phyloP scores from a whole-genome alignment of 2,113 vertebrate species.

The Coreoperca whiteheadi region DNA sequence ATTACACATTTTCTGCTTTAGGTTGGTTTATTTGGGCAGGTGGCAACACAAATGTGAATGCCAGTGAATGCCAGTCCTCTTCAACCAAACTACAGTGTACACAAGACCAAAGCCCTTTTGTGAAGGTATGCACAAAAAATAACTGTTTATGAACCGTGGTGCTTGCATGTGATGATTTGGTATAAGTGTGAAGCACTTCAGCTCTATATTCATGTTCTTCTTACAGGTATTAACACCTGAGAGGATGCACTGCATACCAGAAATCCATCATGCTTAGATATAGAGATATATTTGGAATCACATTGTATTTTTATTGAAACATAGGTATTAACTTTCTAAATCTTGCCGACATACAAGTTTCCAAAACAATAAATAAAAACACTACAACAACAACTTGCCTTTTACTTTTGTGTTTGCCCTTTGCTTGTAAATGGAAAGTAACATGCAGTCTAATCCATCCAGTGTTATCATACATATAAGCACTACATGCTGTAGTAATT shows the following conservation, averaged over 20 bases:
- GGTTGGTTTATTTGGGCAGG: neutral
- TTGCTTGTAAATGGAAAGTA: too few relatives aligned
- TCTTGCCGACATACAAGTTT: neutral
- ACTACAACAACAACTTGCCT: neutral
- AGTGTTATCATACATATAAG: conserved; percentile 41
- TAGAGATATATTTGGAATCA: neutral
- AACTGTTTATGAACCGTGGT: too few relatives aligned
- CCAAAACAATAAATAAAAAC: neutral
- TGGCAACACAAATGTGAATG: neutral
- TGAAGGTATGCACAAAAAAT: neutral
- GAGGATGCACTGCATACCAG: neutral
- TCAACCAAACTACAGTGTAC: neutral
- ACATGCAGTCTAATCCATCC: conserved; percentile 14
- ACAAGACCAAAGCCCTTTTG: neutral
- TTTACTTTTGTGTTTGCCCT: too few relatives aligned
- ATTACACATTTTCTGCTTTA: neutral
- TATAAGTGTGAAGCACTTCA: too few relatives aligned
- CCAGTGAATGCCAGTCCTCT: neutral
- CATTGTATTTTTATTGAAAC: neutral
- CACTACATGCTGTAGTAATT: conserved; percentile 72
- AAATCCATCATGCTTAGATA: too few relatives aligned
- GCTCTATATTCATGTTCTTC: too few relatives aligned
- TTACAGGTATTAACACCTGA: neutral
- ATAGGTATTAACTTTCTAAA: neutral
- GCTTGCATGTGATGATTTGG: too few relatives aligned